phyloP scores from a whole-genome alignment of 2,113 vertebrate species.

The Kryptolebias marmoratus region DNA sequence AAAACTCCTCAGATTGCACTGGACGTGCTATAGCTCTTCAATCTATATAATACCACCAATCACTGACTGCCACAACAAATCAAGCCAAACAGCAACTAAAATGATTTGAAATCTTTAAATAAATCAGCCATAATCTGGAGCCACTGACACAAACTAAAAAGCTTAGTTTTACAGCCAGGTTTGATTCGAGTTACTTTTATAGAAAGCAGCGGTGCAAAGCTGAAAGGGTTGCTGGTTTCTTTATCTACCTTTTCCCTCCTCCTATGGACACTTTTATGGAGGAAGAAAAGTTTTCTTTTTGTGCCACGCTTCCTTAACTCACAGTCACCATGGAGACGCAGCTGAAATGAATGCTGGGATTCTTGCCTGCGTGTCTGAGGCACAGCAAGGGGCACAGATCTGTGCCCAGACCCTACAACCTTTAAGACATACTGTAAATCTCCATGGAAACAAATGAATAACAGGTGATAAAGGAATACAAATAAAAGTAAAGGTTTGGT shows the following conservation, averaged over 20 bases:
- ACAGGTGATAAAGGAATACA: neutral
- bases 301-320: constrained; percentile 46
- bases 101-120: constrained; percentile 49
- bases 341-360: constrained; percentile 48
- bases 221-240: constrained; percentile 34
- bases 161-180: constrained; percentile 5
- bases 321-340: constrained; percentile 63
- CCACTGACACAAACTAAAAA: constrained; percentile 6
- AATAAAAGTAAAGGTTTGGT: neutral
- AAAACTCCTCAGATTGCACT: constrained; percentile 10
- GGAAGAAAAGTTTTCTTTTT: constrained; percentile 38
- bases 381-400: constrained; percentile 47
- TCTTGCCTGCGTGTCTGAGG: constrained; percentile 46
- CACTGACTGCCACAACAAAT: constrained; percentile 40
- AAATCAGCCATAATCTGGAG: constrained; percentile 31
- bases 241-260: constrained; percentile 31
- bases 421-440: constrained; percentile 40
- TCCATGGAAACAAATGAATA: constrained; percentile 40
- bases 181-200: constrained; percentile 17
- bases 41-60: constrained; percentile 16
- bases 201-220: constrained; percentile 26
- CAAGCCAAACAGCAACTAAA: constrained; percentile 21
- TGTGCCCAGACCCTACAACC: constrained; percentile 33
- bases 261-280: constrained; percentile 51
- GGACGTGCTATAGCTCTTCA: constrained; percentile 16